Evolutionary conservation across 2,888 invertebrate genomes (phyloP), one percentile per base, ranked within the genome.

Genomic region (Agrochola macilenta): DNA sequence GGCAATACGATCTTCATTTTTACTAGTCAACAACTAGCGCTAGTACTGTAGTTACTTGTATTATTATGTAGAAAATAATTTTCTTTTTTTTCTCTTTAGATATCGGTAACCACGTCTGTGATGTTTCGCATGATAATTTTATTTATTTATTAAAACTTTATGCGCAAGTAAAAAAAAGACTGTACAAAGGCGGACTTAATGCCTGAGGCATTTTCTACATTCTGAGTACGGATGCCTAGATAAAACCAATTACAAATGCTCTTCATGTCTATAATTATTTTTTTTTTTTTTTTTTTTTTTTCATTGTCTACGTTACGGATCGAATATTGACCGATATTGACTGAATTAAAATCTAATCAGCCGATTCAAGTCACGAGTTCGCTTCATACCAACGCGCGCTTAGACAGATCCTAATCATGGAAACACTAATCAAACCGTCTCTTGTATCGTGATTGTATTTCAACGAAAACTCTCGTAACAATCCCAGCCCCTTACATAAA

Each of bases 321-420:
- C 0, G 4, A 66, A 46, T 63, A 63, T 58, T 70, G 12, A 35
- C 23, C 26, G 57, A 58, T 46, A 71, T 12, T 7, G 35, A 49
- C 58, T 63, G 14, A 58, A 72, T 76, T 81, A 65, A 65, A 76
- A 73, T 61, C 35, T 73, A 76, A 70, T 73, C 52, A 69, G 26
- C 30, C 23, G 14, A 73, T 76, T 81, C 69, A 30, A 76, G 71
- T 65, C 80, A 81, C 81, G 81, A 79, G 14, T 43, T 72, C 57
- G 14, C 43, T 68, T 77, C 54, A 23, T n/a, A 61, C 54, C 30
- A 71, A 69, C 46, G 69, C 5, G 11, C 49, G 0, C 71, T 58
- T 57, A 49, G 30, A 23, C 57, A 61, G n/a, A 65, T 65, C 39
- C 46, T 69, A 60, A 81, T 54, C 39, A 75, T 26, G 60, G 52